Evolutionary conservation across 2,113 vertebrate species (phyloP), one percentile per base, ranked within the genome.

Genomic region (Girardinichthys multiradiatus): DNA sequence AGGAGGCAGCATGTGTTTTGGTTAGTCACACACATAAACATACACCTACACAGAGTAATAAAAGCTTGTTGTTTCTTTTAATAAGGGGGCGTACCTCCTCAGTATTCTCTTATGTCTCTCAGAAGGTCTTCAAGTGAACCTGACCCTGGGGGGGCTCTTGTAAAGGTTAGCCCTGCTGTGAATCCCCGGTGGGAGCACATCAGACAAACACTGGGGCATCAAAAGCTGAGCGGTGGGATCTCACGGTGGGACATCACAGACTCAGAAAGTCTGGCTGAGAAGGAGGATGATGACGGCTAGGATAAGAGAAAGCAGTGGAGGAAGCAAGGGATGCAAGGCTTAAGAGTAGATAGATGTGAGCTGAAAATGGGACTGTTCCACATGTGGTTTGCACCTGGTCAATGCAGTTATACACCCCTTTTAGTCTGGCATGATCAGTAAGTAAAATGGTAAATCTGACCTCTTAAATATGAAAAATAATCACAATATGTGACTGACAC

Each of bases 151-250:
- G 45, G 65, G 63, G 45, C 76, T n/a, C 12, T 29, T 68, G 69
- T 68, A 86, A 83, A 85, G 76, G 83, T 79, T 76, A 85, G 67
- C 27, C 2, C 15, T 48, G 84, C 68, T 72, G 72, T 60, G 61
- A 61, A 30, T 26, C 29, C n/a, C 48, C 1, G 17, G 4, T 21
- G 66, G 21, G 77, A n/a, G 29, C 58, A 31, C 42, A 65, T 84
- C 72, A 80, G 30, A 78, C 45, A n/a, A 69, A 77, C 68, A 82
- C 30, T 7, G 57, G 63, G 15, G 67, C 68, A 82, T 83, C 80
- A 78, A 68, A 77, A 63, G 61, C 27, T 15, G n/a, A 28, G 48
- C 63, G 54, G 60, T 39, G 63, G 39, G 69, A 78, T 57, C 45
- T 70, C 27, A 1, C 69, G 39, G 77, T 7, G 66, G 28, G 54